Conservation (phyloP, 2,888 invertebrate genomes). For the Pseudococcus longispinus region DNA sequence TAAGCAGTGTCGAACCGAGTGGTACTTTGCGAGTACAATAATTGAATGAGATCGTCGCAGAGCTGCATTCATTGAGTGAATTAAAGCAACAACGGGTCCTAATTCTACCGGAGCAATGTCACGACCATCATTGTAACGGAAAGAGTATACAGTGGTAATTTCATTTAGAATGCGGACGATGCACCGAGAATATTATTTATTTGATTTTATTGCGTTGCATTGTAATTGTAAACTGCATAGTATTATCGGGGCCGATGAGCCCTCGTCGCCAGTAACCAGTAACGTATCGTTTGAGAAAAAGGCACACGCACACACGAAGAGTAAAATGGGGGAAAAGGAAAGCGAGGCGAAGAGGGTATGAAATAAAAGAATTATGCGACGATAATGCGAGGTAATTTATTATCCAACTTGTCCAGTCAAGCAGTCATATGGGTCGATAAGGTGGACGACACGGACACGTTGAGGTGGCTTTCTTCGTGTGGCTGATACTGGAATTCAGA, state of each 20-base stretch:
- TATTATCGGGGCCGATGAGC: slow-evolving; percentile 2
- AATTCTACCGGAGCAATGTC: neutral
- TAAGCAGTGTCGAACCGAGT: neutral
- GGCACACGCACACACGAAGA: neutral
- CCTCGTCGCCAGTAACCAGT: neutral
- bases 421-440: neutral
- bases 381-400: slow-evolving; percentile 1
- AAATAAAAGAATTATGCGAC: neutral
- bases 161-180: neutral
- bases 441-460: neutral
- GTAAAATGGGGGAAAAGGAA: neutral
- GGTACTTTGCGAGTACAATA: neutral
- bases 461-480: neutral
- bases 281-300: neutral
- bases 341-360: neutral
- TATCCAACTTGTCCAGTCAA: neutral
- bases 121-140: slow-evolving; percentile 2
- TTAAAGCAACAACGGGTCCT: neutral
- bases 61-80: neutral
- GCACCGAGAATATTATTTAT: neutral
- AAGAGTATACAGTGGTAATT: neutral
- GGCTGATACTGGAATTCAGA: neutral
- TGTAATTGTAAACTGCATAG: neutral
- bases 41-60: neutral
- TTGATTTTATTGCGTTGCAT: neutral